Percentiles rank a stretch among this genome's conserved stretches.
Evolutionary conservation across 2,113 vertebrate genomes (phyloP).

Genomic region (Odontophorus gujanensis): DNA sequence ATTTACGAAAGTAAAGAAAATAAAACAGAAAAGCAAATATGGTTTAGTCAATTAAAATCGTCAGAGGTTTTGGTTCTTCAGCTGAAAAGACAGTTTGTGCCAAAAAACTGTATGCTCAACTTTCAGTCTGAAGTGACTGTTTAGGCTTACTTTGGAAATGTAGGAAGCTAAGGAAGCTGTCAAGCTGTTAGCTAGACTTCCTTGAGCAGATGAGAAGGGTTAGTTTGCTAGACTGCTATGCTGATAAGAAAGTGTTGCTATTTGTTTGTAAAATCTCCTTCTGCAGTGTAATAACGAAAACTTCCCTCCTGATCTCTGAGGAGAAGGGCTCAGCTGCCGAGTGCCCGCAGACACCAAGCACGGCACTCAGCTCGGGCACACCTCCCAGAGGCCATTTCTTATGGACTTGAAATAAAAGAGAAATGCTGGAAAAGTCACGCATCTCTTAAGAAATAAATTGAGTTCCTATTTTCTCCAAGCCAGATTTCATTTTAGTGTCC

Average conservation of each 20-base stretch:
- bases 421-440: not conserved
- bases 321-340: not conserved
- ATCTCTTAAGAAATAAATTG: not conserved
- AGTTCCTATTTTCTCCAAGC: not conserved
- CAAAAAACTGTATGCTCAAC: not conserved
- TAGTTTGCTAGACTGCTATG: not conserved
- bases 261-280: constrained; percentile 1
- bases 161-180: constrained; percentile 5
- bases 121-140: not conserved
- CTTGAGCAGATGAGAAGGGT: not conserved
- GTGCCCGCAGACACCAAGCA: not conserved
- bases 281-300: not conserved
- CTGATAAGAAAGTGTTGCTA: not conserved
- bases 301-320: not conserved
- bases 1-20: not conserved
- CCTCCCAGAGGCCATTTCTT: accelerated
- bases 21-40: not conserved
- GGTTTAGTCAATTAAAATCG: not conserved
- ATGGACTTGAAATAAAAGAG: not conserved
- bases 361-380: accelerated
- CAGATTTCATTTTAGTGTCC: not conserved
- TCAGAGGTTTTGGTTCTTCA: not conserved
- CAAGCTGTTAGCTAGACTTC: constrained; percentile 19
- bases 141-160: not conserved
- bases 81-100: not conserved